Conservation (phyloP, 1,140 invertebrate species). For the Ostrea edulis region DNA sequence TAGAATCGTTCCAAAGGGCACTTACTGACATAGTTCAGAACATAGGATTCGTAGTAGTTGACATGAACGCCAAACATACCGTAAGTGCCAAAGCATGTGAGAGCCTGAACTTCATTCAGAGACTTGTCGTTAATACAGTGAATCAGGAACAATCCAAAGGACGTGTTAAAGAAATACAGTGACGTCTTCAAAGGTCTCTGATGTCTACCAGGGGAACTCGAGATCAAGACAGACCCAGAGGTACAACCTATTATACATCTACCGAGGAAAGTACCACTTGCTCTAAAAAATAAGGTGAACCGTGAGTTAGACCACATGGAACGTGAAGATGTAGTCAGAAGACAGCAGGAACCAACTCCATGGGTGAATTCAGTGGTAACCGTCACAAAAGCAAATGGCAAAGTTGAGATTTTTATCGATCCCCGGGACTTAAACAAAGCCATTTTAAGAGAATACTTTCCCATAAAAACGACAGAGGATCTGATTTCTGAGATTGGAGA, state of each 20-base stretch:
- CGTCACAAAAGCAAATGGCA: no score
- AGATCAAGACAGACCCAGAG: conserved; percentile 65
- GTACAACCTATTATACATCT: conserved; percentile 62
- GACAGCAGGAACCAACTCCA: conserved; percentile 60
- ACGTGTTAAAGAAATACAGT: neutral
- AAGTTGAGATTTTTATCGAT: neutral
- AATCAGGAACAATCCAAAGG: no score
- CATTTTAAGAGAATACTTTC: conserved; percentile 39
- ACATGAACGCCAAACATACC: no score
- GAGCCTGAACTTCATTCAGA: no score
- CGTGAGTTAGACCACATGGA: conserved; percentile 70
- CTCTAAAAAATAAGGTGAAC: conserved; percentile 68
- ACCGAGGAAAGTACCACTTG: conserved; percentile 70
- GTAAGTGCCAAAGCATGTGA: no score
- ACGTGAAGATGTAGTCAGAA: conserved; percentile 61
- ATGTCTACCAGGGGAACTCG: conserved; percentile 52
- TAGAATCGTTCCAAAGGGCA: no score
- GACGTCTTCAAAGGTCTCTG: conserved; percentile 59
- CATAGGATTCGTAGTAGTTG: no score
- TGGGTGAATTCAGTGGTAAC: conserved; percentile 56
- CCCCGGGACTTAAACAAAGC: conserved; percentile 38
- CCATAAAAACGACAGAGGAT: conserved; percentile 55
- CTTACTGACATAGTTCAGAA: no score
- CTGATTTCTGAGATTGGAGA: neutral
- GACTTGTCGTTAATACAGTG: no score